Base-by-base conservation (phyloP, 2,888 invertebrate species). In the Eudemis profundana region DNA sequence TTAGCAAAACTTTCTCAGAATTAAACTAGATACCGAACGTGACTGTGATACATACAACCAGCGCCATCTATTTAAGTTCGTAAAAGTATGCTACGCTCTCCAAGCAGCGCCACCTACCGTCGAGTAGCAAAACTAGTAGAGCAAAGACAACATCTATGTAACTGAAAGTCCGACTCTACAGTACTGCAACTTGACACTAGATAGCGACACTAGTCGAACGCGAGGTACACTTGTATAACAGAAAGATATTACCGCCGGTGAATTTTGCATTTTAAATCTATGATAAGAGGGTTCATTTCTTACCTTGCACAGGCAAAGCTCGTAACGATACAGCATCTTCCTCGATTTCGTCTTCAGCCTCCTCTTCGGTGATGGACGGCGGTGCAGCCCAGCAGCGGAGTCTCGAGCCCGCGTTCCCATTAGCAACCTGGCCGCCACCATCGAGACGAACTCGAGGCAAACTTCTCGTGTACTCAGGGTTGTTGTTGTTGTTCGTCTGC, bases 361-460 rank as follows among this genome's bases (percentile, higher is more conserved):
- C 95, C 82, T 95, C 95, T 76, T 95, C 95, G 54, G 95, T 94
- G 69, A 95, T 93, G 21, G 95, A 94, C 0, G 95, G 95, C 3
- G 95, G 95, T 7, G 94, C 94, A 27, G 94, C 93, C 85, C 94
- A 92, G 74, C 93, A 93, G 42, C 94, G 88, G 23, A 93, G 86
- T 67, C 94, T 86, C 62, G 94, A 93, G 77, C 95, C 95, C 85
- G 80, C 94, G 84, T 84, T 94, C 81, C 74, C 94, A 83, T 84
- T 94, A 81, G 73, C 95, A 84, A 86, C 82, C 66, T 93, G 93
- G 47, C 94, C 93, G 0, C 95, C 95, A 21, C 94, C 95, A 81
- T 96, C 96, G 70, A 96, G 86, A 60, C 96, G 93, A 51, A 95
- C 94, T 12, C 95, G 93, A 19, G 95, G 95, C 66, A 95, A 83